Evolutionary conservation across 2,888 invertebrate genomes (phyloP), one percentile per base, ranked within the genome.

Genomic region (Cheilosia scutellata): DNA sequence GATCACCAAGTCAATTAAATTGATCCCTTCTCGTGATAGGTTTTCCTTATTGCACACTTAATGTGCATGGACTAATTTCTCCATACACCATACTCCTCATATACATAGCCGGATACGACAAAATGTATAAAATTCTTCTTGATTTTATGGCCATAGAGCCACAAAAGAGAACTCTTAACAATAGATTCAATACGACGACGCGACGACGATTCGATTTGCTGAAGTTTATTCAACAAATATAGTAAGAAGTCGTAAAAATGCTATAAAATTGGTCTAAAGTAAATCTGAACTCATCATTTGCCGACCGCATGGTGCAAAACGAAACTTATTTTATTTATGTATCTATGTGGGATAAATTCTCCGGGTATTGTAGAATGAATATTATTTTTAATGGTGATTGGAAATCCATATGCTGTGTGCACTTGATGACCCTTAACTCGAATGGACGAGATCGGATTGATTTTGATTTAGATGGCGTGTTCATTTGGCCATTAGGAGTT

Each of bases 371-470:
- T 27, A 27, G 20, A 2, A 11, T 31, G 11, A 70, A 0, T 44
- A 5, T 29, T 20, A 20, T 44, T 25, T 70, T 83, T 83, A 78
- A 83, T 83, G 66, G 78, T 78, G 72, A 83, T 78, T 83, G 83
- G 68, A 78, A 78, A 83, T 51, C 11, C 51, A 51, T 20, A 47
- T 7, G 20, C 47, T 20, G 37, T 0, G 47, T 72, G 63, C 53
- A 49, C n/a, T 72, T 78, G 78, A 82, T 68, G 78, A 31, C 20
- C 60, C 33, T 40, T 65, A 27, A 47, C 1, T 44, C 33, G 5
- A 9, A 20, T 11, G 44, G 11, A 20, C 2, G 11, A 25, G 74
- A 29, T 75, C 47, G 16, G 4, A 5, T 20, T 20, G 25, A 1
- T 16, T 29, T 49, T 71, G 37, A 51, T 40, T 57, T 40, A 49